These are phyloP conservation scores for Drosophila carrolli DNA, from an alignment of 1,140 invertebrate species.

Conservation along the genomic window DNA sequence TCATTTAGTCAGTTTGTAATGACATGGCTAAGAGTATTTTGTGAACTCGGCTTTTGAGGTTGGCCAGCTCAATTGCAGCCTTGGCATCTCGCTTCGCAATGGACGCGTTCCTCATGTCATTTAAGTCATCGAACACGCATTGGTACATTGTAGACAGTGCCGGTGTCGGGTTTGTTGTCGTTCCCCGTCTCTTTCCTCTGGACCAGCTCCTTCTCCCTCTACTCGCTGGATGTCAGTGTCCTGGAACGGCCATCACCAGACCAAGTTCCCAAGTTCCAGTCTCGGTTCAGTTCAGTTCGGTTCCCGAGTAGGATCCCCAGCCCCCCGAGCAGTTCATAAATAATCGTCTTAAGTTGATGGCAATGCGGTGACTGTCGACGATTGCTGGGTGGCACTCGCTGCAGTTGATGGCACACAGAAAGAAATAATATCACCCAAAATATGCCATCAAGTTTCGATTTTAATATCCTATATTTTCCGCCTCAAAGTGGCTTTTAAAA, in stretches of 20 bases:
- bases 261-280: constrained; percentile 20
- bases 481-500: background rate
- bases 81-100: constrained; percentile 39
- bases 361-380: constrained; percentile 63
- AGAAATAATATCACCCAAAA: constrained; percentile 3
- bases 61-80: constrained; percentile 35
- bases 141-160: constrained; percentile 78
- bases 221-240: constrained; percentile 67
- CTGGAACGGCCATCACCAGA: constrained; percentile 64
- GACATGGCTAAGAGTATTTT: constrained; percentile 80
- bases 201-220: background rate
- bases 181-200: constrained; percentile 6
- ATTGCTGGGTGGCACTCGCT: constrained; percentile 53
- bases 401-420: constrained; percentile 44
- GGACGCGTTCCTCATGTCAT: constrained; percentile 71
- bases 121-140: constrained; percentile 84
- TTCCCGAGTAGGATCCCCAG: constrained; percentile 5
- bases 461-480: no score
- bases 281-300: background rate
- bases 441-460: background rate
- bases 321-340: constrained; percentile 76
- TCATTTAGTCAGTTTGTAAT: constrained; percentile 78
- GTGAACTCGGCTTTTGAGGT: constrained; percentile 55
- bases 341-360: constrained; percentile 84
- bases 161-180: constrained; percentile 52